Percentiles rank a stretch among this genome's conserved stretches.
Conservation (phyloP, 1,140 invertebrate species). For the Drosophila nigrodunni region DNA sequence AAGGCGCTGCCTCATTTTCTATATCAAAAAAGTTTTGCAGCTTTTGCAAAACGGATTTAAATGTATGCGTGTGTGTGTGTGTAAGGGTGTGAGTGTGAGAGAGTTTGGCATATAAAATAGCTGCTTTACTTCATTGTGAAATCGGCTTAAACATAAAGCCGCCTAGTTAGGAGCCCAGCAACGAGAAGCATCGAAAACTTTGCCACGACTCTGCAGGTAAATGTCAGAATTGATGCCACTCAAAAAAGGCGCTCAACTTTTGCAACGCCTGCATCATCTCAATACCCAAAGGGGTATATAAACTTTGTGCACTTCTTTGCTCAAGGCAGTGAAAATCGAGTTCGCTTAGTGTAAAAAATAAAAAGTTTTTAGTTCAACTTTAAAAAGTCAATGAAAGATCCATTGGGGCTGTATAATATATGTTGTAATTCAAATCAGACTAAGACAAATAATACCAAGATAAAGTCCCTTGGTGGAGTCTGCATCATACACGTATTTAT, state of each 20-base stretch:
- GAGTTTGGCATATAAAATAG: constrained; percentile 22
- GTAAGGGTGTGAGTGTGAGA: not conserved
- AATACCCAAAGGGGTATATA: not conserved
- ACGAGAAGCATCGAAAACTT: constrained; percentile 48
- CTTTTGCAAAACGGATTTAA: constrained; percentile 34
- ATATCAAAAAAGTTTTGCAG: constrained; percentile 66
- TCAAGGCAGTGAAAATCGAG: too few relatives aligned
- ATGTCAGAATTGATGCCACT: constrained; percentile 84
- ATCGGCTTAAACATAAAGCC: constrained; percentile 55
- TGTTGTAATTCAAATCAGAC: too few relatives aligned
- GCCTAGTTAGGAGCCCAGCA: constrained; percentile 40
- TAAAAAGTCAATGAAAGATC: too few relatives aligned
- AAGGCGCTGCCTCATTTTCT: constrained; percentile 56
- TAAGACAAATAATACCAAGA: too few relatives aligned
- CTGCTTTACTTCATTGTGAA: constrained; percentile 35
- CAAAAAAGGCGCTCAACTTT: constrained; percentile 69
- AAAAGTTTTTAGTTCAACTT: too few relatives aligned
- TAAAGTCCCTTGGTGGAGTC: too few relatives aligned
- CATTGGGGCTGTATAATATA: too few relatives aligned
- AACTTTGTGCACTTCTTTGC: not conserved
- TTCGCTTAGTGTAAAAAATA: too few relatives aligned
- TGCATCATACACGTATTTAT: too few relatives aligned
- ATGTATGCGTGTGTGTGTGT: constrained; percentile 14
- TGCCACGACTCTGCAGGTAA: constrained; percentile 76
- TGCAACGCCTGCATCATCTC: constrained; percentile 21